These are phyloP conservation scores for Hoplias malabaricus DNA, from an alignment of 2,113 vertebrate genomes.

Conservation along the genomic window DNA sequence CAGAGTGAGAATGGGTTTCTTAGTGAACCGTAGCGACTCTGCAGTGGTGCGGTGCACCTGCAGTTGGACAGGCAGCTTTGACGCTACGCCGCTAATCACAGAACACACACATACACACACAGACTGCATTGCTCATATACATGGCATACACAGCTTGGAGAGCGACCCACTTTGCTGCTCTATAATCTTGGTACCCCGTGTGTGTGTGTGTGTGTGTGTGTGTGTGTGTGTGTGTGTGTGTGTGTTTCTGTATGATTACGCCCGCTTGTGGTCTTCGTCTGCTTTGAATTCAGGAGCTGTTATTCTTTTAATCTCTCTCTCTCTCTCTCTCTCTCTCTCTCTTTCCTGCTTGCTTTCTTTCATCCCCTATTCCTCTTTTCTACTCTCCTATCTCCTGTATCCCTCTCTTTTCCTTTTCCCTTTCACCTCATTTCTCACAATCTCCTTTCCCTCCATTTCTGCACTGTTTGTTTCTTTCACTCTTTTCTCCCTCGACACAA, in stretches of 20 bases:
- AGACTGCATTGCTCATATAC: background rate
- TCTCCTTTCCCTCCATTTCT: background rate
- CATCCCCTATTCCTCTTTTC: background rate
- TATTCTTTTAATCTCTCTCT: background rate
- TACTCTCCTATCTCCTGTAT: background rate
- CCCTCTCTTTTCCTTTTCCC: background rate
- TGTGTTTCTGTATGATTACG: background rate
- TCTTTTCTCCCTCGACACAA: background rate
- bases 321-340: background rate
- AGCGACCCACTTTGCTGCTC: conserved; percentile 7
- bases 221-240: conserved; percentile 22
- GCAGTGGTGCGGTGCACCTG: conserved; percentile 49
- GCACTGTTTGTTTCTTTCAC: background rate
- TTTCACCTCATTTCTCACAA: background rate
- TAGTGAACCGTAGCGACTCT: conserved; percentile 49
- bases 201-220: conserved; percentile 5
- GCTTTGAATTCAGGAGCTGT: conserved; percentile 24
- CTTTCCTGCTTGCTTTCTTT: background rate
- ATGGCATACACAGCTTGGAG: background rate
- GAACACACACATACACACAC: background rate
- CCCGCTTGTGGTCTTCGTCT: background rate
- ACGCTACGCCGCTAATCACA: conserved; percentile 26
- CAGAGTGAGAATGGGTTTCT: conserved; percentile 41
- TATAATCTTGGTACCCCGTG: background rate
- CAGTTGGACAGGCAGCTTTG: conserved; percentile 37